These are phyloP conservation scores for Rhorus exstirpatorius DNA, from an alignment of 2,888 invertebrate genomes.

Conservation along the genomic window DNA sequence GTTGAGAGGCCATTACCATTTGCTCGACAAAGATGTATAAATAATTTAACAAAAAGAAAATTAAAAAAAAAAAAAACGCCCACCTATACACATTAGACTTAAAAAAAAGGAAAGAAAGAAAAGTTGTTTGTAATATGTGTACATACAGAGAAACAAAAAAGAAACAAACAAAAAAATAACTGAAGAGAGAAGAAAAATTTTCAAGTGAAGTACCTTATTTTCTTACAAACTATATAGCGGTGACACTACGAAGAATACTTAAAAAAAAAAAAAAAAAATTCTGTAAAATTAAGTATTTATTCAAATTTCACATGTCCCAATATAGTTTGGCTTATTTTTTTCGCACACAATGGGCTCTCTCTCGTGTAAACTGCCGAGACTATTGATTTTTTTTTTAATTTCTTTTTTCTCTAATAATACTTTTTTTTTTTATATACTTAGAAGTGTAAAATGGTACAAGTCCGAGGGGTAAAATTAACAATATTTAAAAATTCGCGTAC, in stretches of 20 bases:
- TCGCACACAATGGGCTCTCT: slow-evolving; percentile 36
- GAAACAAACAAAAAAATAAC: slow-evolving; percentile 25
- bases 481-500: slow-evolving; percentile 28
- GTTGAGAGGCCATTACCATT: slow-evolving; percentile 29
- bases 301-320: slow-evolving; percentile 78
- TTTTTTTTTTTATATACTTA: slow-evolving; percentile 53
- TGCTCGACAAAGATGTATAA: slow-evolving; percentile 51
- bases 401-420: slow-evolving; percentile 18
- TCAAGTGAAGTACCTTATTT: slow-evolving; percentile 85
- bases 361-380: not conserved
- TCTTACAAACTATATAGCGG: slow-evolving; percentile 84
- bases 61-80: slow-evolving; percentile 14
- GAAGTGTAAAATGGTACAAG: slow-evolving; percentile 33
- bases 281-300: slow-evolving; percentile 81
- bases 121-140: slow-evolving; percentile 84
- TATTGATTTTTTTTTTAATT: slow-evolving; percentile 3
- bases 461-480: slow-evolving; percentile 35
- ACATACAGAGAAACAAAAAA: slow-evolving; percentile 76
- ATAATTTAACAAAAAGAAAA: slow-evolving; percentile 42
- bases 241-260: slow-evolving; percentile 82
- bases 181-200: slow-evolving; percentile 73
- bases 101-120: slow-evolving; percentile 67
- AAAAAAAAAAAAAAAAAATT: too few species aligned
- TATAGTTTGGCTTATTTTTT: slow-evolving; percentile 78
- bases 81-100: slow-evolving; percentile 74